phyloP scores from a whole-genome alignment of 2,888 invertebrate species.

The Ctena decussata region DNA sequence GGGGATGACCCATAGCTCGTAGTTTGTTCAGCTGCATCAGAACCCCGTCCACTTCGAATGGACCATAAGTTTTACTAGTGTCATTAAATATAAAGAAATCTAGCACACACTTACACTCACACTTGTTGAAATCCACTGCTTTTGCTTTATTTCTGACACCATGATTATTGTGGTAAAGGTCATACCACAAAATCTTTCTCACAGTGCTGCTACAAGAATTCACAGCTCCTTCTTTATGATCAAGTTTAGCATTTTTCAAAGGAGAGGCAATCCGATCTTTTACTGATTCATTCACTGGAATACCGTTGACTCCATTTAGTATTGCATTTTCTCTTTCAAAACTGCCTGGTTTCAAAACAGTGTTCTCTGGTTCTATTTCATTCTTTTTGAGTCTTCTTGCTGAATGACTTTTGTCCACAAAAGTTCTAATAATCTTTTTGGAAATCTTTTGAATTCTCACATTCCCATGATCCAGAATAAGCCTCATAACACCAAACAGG shows the following conservation, averaged over 20 bases:
- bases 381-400: neutral
- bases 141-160: conserved; percentile 6
- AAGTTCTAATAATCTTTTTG: neutral
- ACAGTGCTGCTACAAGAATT: neutral
- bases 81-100: conserved; percentile 9
- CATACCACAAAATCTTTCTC: conserved; percentile 39
- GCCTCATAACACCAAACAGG: neutral
- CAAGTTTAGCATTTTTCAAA: no score
- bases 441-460: neutral
- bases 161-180: conserved; percentile 5
- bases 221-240: no score
- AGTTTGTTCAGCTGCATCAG: conserved; percentile 21
- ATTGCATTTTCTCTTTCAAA: no score
- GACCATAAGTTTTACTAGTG: neutral
- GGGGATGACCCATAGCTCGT: neutral
- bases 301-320: no score
- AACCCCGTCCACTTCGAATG: conserved; percentile 27
- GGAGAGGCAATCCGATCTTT: no score
- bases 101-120: neutral
- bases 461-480: neutral
- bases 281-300: no score
- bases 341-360: no score
- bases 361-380: no score
- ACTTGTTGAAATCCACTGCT: conserved; percentile 8
- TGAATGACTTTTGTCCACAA: neutral